Conservation (phyloP, 2,888 invertebrate species). For the Nephrotoma guestfalica region DNA sequence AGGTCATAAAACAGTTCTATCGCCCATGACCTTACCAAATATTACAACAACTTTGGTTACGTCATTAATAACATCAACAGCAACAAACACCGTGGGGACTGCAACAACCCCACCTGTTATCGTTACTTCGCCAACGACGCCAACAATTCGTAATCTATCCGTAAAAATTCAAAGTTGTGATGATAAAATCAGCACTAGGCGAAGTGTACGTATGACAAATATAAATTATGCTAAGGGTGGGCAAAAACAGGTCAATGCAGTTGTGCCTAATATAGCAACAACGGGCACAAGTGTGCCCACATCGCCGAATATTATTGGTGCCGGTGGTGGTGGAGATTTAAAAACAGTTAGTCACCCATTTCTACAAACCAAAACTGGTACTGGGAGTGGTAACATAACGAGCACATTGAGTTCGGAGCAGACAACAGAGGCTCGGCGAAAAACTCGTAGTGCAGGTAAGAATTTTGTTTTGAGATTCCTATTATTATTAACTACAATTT, state of each 20-base stretch:
- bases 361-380: slow-evolving; percentile 3
- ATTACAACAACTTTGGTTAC: slow-evolving; percentile 9
- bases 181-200: slow-evolving; percentile 40
- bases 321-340: not conserved
- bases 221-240: slow-evolving; percentile 11
- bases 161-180: slow-evolving; percentile 18
- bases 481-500: too few relatives aligned
- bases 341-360: not conserved
- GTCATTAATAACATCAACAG: slow-evolving; percentile 12
- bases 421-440: slow-evolving; percentile 33
- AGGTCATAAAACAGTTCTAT: not conserved
- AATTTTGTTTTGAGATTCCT: too few relatives aligned
- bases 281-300: not conserved
- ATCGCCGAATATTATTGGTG: not conserved
- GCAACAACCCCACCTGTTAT: not conserved
- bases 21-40: not conserved
- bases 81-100: slow-evolving; percentile 14
- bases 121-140: slow-evolving; percentile 12
- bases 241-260: slow-evolving; percentile 19
- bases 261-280: not conserved
- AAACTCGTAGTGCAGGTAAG: slow-evolving; percentile 56
- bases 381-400: not conserved
- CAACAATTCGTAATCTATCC: slow-evolving; percentile 14
- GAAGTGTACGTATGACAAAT: slow-evolving; percentile 34
- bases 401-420: not conserved